Evolutionary conservation across 2,113 vertebrate species (phyloP), one percentile per base, ranked within the genome.

Genomic region (Peromyscus maniculatus): DNA sequence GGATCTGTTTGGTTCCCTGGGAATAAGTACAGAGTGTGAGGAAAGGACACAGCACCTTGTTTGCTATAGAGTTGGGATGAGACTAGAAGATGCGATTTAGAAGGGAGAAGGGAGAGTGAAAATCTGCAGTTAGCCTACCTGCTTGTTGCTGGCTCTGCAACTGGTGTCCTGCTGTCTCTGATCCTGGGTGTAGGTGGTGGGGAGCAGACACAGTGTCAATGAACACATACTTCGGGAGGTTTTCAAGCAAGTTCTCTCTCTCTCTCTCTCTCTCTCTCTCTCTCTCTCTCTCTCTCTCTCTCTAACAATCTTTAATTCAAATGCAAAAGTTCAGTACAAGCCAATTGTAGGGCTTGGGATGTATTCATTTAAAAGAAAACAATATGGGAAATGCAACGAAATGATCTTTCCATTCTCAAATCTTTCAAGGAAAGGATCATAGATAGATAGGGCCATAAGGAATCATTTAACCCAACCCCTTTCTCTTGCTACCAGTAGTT

Each of bases 251-350:
- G 49, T 9, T 52, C 49, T 52, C 49, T 43, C 43, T 43, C 43
- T 49, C 46, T 49, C 46, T 49, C 46, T 49, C 46, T 49, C 46
- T 49, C 46, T 49, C 46, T 49, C 46, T 49, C 46, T 49, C 46
- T 49, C 46, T 49, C 46, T 49, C 46, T 49, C 46, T 49, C 46
- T 49, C 46, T 49, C 46, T 49, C 46, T 49, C 46, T 49, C 46
- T 49, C 46, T 49, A 98, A 97, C 96, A 98, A 98, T 98, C 98
- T 98, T 99, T 98, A 98, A 98, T 98, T 98, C 97, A 98, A 97
- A 98, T 98, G 97, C 98, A 95, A 97, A 98, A 98, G 98, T 98
- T 97, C 97, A 98, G 98, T 98, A 98, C 98, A 99, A 98, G 98
- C 98, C 97, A 97, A 98, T 98, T 97, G 92, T 77, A 97, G 97